phyloP scores from a whole-genome alignment of 2,888 invertebrate genomes.

The Teleogryllus oceanicus region DNA sequence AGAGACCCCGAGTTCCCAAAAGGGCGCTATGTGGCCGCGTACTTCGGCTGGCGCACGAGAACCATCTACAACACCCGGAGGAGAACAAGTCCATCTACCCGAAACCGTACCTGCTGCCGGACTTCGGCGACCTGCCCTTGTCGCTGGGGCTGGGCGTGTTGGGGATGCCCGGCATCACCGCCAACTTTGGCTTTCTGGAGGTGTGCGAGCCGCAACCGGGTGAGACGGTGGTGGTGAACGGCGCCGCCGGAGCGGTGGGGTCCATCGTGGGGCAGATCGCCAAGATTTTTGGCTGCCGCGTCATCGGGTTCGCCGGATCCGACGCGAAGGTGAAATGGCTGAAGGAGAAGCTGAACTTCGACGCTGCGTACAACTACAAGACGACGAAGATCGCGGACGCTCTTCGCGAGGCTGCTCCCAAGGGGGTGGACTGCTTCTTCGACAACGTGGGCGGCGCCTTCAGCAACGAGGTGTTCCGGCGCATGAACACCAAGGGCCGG shows the following conservation, averaged over 20 bases:
- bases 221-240: constrained; percentile 59
- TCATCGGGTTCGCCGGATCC: constrained; percentile 64
- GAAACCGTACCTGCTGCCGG: constrained; percentile 38
- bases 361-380: constrained; percentile 70
- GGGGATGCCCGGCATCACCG: constrained; percentile 56
- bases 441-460: constrained; percentile 73
- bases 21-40: constrained; percentile 59
- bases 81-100: background rate
- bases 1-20: constrained; percentile 62
- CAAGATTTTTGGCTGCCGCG: constrained; percentile 57
- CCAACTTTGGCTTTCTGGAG: constrained; percentile 70
- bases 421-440: constrained; percentile 73
- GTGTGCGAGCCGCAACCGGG: constrained; percentile 67
- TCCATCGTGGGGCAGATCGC: constrained; percentile 50
- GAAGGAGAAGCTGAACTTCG: constrained; percentile 62
- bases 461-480: constrained; percentile 55
- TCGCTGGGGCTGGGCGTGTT: constrained; percentile 44
- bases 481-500: constrained; percentile 61
- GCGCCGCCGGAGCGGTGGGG: constrained; percentile 51
- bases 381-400: constrained; percentile 53
- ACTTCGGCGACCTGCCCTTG: constrained; percentile 42
- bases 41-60: constrained; percentile 67
- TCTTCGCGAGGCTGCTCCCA: constrained; percentile 59
- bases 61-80: constrained; percentile 51
- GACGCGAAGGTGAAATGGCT: constrained; percentile 69